Evolutionary conservation across 2,113 vertebrate species (phyloP).

Genomic region (Brienomyrus brachyistius): DNA sequence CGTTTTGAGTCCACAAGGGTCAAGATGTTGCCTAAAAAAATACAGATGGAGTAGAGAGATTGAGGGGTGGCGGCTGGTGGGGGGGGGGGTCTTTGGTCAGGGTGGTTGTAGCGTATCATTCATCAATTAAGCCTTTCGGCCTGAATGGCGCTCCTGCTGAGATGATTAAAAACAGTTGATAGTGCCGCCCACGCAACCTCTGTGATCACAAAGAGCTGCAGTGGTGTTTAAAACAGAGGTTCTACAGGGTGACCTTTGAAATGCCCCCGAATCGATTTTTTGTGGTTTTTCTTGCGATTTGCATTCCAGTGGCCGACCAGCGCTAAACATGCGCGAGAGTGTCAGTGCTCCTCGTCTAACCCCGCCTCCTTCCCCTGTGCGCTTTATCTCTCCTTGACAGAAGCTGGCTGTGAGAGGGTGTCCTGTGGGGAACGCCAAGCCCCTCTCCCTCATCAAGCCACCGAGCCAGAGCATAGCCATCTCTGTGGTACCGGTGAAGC

Average conservation of each 20-base stretch:
- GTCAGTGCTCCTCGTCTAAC: not conserved
- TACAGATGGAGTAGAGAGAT: not conserved
- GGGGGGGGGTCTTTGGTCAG: not conserved
- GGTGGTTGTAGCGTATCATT: not conserved
- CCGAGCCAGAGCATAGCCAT: slow-evolving; percentile 64
- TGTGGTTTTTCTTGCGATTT: not conserved
- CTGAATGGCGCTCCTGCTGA: not conserved
- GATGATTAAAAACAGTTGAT: not conserved
- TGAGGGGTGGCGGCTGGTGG: too few species aligned
- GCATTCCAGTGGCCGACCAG: not conserved
- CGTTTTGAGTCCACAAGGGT: not conserved
- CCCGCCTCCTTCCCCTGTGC: not conserved
- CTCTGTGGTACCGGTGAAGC: slow-evolving; percentile 66
- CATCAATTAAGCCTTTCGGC: not conserved
- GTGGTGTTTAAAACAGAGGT: not conserved
- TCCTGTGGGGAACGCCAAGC: slow-evolving; percentile 62
- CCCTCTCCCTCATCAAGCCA: slow-evolving; percentile 66
- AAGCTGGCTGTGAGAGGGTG: slow-evolving; percentile 70
- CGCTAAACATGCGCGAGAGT: not conserved
- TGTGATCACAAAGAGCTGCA: not conserved
- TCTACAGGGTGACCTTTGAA: not conserved
- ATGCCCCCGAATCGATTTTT: not conserved
- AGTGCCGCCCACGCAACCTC: not conserved
- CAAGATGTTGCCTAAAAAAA: not conserved
- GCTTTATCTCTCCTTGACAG: slow-evolving; percentile 44